Conservation (phyloP, 2,113 vertebrate genomes). For the Heliornis fulica region DNA sequence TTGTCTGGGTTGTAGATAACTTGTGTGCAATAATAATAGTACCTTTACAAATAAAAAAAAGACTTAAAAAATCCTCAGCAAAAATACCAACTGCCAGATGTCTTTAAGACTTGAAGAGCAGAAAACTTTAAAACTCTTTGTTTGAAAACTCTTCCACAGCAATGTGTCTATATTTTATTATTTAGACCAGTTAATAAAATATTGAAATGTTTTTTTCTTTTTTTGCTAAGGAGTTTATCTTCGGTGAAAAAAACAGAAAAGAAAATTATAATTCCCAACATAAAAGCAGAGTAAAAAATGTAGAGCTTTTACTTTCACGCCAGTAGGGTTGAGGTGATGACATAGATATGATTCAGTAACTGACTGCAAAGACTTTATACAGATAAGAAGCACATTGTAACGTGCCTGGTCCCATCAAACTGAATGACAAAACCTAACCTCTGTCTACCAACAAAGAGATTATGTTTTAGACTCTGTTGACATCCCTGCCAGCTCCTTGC, state of each 20-base stretch:
- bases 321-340: neutral
- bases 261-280: neutral
- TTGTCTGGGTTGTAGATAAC: neutral
- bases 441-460: neutral
- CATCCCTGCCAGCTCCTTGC: neutral
- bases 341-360: neutral
- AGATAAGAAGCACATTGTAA: neutral
- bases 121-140: neutral
- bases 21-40: neutral
- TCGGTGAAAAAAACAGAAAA: neutral
- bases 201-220: neutral
- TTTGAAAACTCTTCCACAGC: neutral
- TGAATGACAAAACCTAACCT: conserved; percentile 15
- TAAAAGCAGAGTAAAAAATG: neutral
- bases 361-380: conserved; percentile 20
- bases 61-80: neutral
- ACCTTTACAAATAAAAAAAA: neutral
- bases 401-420: neutral
- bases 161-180: neutral
- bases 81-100: neutral
- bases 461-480: neutral
- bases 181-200: neutral
- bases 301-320: neutral
- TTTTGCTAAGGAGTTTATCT: neutral
- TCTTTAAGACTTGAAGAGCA: neutral